Evolutionary conservation across 2,888 invertebrate genomes (phyloP).

Genomic region (Cryptocephalus moraei): DNA sequence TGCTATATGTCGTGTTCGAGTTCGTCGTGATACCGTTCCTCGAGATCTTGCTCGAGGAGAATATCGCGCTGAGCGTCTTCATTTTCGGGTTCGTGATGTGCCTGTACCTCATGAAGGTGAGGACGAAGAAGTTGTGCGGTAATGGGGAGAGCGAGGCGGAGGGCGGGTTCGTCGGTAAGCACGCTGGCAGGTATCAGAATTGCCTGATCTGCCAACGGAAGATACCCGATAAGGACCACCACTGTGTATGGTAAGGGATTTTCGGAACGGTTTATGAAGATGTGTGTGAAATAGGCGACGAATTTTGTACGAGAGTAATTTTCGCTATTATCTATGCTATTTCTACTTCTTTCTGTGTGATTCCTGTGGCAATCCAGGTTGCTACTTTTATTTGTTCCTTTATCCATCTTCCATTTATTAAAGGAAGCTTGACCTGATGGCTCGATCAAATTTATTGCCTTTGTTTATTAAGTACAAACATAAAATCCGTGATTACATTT

Average conservation of each 20-base stretch:
- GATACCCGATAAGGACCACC: conserved; percentile 66
- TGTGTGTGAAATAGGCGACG: too few species aligned
- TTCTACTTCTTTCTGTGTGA: too few species aligned
- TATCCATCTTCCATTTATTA: too few species aligned
- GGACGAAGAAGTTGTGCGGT: conserved; percentile 20
- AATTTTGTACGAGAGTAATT: too few species aligned
- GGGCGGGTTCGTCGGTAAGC: conserved; percentile 43
- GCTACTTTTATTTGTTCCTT: too few species aligned
- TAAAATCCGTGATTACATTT: too few species aligned
- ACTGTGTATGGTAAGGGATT: conserved; percentile 62
- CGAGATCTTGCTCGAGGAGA: conserved; percentile 60
- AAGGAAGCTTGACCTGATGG: too few species aligned
- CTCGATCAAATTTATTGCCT: too few species aligned
- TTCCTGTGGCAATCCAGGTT: too few species aligned
- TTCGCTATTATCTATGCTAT: too few species aligned
- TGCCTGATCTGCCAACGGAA: conserved; percentile 77
- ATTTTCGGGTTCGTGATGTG: conserved; percentile 40
- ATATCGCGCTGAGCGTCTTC: conserved; percentile 45
- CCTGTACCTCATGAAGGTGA: conserved; percentile 33
- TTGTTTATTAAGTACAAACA: too few species aligned
- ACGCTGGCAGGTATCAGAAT: conserved; percentile 57
- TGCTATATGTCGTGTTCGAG: conserved; percentile 61
- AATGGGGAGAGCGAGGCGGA: conserved; percentile 33
- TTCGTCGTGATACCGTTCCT: conserved; percentile 57
- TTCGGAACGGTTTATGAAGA: neutral